These are phyloP conservation scores for Penaeus monodon DNA, from an alignment of 2,888 invertebrate genomes.

Conservation along the genomic window DNA sequence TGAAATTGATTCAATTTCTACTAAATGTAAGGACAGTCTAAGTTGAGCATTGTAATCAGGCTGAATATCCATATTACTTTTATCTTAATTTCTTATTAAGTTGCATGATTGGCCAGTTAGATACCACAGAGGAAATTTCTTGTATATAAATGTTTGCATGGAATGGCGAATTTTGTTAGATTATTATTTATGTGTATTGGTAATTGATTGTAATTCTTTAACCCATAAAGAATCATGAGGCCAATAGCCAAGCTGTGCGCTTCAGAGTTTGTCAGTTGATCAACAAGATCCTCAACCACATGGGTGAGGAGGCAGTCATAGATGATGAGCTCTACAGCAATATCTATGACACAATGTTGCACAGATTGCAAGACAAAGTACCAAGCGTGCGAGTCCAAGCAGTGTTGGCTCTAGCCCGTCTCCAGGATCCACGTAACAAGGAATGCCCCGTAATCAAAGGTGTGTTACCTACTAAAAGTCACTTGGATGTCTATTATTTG, in stretches of 20 bases:
- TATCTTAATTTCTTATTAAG: neutral
- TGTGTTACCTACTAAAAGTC: neutral
- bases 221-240: conserved; percentile 71
- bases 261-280: conserved; percentile 84
- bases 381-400: conserved; percentile 85
- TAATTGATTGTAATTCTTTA: conserved; percentile 66
- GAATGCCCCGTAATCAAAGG: conserved; percentile 81
- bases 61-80: neutral
- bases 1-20: conserved; percentile 76
- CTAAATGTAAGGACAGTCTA: conserved; percentile 73
- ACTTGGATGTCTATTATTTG: neutral
- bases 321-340: conserved; percentile 83
- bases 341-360: conserved; percentile 79
- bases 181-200: conserved; percentile 66
- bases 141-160: neutral
- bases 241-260: conserved; percentile 75
- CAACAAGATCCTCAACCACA: conserved; percentile 80
- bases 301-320: conserved; percentile 82
- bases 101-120: too few species aligned
- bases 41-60: neutral
- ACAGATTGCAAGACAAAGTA: conserved; percentile 79
- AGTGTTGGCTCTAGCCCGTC: conserved; percentile 80
- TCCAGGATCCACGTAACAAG: conserved; percentile 83
- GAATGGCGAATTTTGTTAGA: neutral
- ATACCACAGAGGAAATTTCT: neutral